Conservation (phyloP, 2,888 invertebrate genomes). For the Euclidia mi region DNA sequence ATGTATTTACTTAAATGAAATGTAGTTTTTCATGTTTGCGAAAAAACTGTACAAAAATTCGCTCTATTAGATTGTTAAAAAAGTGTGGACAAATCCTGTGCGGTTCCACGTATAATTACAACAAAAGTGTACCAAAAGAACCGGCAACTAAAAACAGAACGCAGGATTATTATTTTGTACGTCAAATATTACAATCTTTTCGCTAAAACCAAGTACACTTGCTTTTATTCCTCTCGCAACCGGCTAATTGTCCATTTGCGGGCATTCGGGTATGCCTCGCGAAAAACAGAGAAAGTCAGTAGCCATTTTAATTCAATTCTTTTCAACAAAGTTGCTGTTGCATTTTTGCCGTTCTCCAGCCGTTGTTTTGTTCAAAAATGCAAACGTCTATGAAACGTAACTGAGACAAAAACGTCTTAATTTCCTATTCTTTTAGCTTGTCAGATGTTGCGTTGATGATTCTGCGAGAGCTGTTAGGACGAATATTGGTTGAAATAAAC, state of each 20-base stretch:
- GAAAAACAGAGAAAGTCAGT: conserved; percentile 82
- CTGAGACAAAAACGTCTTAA: conserved; percentile 76
- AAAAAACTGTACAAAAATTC: too few relatives aligned
- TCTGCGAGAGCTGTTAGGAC: conserved; percentile 45
- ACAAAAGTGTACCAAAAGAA: background rate
- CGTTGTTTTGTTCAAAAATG: conserved; percentile 76
- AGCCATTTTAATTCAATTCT: conserved; percentile 88
- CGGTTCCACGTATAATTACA: too few relatives aligned
- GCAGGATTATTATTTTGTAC: conserved; percentile 17
- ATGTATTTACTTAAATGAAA: too few relatives aligned
- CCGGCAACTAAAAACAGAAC: background rate
- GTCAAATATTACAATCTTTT: conserved; percentile 68
- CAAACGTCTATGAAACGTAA: conserved; percentile 79
- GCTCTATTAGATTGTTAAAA: too few relatives aligned
- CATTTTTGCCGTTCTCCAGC: conserved; percentile 73
- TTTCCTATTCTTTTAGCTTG: conserved; percentile 73
- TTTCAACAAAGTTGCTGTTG: conserved; percentile 81
- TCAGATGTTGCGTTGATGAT: conserved; percentile 58
- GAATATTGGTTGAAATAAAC: conserved; percentile 48
- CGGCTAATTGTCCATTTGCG: conserved; percentile 87
- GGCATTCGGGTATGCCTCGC: conserved; percentile 78
- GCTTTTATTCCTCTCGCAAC: conserved; percentile 49
- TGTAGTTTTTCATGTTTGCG: too few relatives aligned
- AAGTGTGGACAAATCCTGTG: too few relatives aligned
- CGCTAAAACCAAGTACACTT: conserved; percentile 63